A percentile compares a stretch with the other conserved stretches of the same genome.
Evolutionary conservation across 2,797 vertebrate genomes (phyloP).

Genomic region (Coracias cyanogaster): DNA sequence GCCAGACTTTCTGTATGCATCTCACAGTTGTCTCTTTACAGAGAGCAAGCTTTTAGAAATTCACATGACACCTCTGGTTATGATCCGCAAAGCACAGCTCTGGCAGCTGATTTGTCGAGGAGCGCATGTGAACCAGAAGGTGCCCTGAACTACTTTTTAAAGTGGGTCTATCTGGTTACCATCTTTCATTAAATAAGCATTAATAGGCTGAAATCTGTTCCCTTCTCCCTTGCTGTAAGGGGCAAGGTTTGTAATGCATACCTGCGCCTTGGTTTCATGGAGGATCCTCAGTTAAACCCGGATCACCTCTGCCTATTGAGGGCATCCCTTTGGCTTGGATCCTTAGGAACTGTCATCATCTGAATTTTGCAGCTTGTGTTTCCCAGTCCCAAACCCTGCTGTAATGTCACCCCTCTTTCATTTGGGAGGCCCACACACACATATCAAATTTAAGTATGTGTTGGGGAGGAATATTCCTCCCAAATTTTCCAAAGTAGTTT

Average conservation of each 20-base stretch:
- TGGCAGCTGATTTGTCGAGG: neutral
- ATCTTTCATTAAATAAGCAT: conserved; percentile 3
- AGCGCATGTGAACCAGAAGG: neutral
- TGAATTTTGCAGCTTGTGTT: neutral
- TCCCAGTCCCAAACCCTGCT: neutral
- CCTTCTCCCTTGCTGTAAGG: fast-evolving
- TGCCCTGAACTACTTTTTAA: neutral
- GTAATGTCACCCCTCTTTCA: neutral
- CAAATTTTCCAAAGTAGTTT: conserved; percentile 20
- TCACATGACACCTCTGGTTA: neutral
- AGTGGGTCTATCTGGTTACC: neutral
- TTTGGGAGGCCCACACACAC: neutral
- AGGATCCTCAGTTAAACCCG: neutral
- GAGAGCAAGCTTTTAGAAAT: neutral
- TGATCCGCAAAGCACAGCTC: neutral
- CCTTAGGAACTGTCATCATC: neutral
- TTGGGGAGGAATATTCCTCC: conserved; percentile 18
- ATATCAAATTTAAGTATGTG: neutral
- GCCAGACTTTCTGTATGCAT: neutral
- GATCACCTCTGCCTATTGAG: neutral
- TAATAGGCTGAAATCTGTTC: neutral
- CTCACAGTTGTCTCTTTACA: neutral
- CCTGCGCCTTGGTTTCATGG: neutral
- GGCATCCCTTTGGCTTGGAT: neutral
- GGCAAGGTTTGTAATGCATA: neutral